phyloP scores from a whole-genome alignment of 1,140 invertebrate genomes.

The Leptoteleia sp. region DNA sequence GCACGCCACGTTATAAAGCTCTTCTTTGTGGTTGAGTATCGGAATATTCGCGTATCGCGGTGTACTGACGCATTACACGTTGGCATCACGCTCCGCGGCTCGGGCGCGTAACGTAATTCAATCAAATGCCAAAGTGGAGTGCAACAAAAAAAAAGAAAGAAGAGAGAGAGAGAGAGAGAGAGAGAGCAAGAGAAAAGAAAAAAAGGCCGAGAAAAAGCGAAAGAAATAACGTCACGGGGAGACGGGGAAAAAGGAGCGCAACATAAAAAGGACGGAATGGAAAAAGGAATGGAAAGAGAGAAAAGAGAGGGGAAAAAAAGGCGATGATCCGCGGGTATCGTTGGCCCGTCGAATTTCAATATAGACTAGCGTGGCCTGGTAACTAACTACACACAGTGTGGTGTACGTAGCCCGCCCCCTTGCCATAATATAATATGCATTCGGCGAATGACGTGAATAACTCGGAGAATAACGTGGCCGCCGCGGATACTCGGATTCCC shows the following conservation, averaged over 20 bases:
- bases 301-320: constrained; percentile 67
- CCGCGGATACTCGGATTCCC: constrained; percentile 53
- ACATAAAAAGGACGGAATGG: constrained; percentile 64
- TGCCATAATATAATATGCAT: constrained; percentile 63
- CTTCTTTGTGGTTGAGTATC: constrained; percentile 43
- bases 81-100: constrained; percentile 38
- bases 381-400: constrained; percentile 73
- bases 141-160: constrained; percentile 73
- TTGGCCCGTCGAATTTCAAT: constrained; percentile 77
- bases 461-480: constrained; percentile 54
- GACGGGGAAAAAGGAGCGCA: no score
- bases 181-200: no score
- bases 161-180: no score
- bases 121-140: constrained; percentile 77
- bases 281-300: no score
- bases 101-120: constrained; percentile 70
- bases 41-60: constrained; percentile 43
- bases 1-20: constrained; percentile 12
- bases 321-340: constrained; percentile 70
- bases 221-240: constrained; percentile 13
- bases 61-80: constrained; percentile 52
- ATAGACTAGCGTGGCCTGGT: constrained; percentile 67
- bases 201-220: constrained; percentile 14
- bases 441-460: constrained; percentile 62
- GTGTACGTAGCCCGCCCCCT: constrained; percentile 44